A percentile compares a stretch with the other conserved stretches of the same genome.
Conservation (phyloP, 2,797 vertebrate genomes). For the Salmo trutta region DNA sequence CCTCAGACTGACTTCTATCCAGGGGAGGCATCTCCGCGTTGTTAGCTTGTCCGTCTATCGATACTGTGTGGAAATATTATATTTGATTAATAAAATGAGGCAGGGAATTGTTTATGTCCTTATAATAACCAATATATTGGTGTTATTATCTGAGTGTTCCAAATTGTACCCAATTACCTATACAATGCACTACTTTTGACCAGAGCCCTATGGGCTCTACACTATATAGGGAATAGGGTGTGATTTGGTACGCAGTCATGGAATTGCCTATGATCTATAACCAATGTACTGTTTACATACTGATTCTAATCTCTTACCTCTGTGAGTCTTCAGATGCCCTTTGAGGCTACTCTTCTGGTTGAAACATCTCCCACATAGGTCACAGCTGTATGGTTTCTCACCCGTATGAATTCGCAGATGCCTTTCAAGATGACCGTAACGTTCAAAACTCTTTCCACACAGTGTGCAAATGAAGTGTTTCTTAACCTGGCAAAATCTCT, state of each 20-base stretch:
- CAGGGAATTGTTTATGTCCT: neutral
- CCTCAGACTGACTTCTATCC: slow-evolving; percentile 11
- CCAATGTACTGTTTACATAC: neutral
- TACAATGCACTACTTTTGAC: too few species aligned
- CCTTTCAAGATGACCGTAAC: slow-evolving; percentile 63
- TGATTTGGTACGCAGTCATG: neutral
- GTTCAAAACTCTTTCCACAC: slow-evolving; percentile 69
- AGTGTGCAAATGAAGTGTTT: slow-evolving; percentile 65
- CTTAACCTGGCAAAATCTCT: slow-evolving; percentile 61
- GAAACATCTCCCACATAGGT: slow-evolving; percentile 67
- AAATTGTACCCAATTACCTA: too few species aligned
- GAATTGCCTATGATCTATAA: neutral
- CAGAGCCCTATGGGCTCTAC: too few species aligned
- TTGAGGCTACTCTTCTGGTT: slow-evolving; percentile 75
- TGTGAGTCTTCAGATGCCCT: slow-evolving; percentile 72
- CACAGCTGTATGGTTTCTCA: slow-evolving; percentile 68
- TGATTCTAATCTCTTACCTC: slow-evolving; percentile 45
- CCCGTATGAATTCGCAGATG: slow-evolving; percentile 73
- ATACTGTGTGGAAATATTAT: neutral
- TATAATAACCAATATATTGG: too few species aligned
- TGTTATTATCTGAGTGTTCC: too few species aligned
- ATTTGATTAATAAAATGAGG: neutral
- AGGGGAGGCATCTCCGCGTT: slow-evolving; percentile 4
- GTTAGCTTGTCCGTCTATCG: neutral
- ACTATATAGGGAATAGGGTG: too few species aligned